Evolutionary conservation across 2,888 invertebrate genomes (phyloP).

Genomic region (Drosophila rubida): DNA sequence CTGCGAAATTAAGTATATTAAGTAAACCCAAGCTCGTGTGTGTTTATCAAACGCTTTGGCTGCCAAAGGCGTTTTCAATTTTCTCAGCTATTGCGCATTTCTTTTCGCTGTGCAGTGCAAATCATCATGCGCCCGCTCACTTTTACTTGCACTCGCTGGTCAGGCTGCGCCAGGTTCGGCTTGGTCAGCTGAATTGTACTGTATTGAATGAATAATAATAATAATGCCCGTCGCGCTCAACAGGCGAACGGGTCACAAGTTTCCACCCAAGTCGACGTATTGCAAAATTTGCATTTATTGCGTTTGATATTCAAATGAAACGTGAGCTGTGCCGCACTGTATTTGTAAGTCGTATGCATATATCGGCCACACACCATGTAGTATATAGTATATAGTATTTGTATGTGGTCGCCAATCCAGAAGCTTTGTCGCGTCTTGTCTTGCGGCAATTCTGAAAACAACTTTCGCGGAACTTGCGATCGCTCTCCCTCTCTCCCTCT

Average conservation of each 20-base stretch:
- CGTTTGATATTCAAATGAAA: slow-evolving; percentile 49
- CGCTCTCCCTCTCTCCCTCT: neutral
- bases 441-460: slow-evolving; percentile 58
- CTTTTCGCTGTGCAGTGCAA: neutral
- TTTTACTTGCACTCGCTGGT: neutral
- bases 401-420: slow-evolving; percentile 11
- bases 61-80: neutral
- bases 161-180: neutral
- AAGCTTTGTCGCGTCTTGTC: slow-evolving; percentile 12
- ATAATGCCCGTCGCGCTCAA: no score
- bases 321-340: slow-evolving; percentile 44
- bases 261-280: slow-evolving; percentile 10
- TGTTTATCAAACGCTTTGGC: neutral
- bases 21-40: neutral
- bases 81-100: neutral
- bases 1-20: neutral
- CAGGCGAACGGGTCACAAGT: slow-evolving; percentile 7
- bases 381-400: slow-evolving; percentile 6
- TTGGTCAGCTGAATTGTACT: slow-evolving; percentile 6
- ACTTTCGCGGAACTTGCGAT: slow-evolving; percentile 63
- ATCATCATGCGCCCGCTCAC: slow-evolving; percentile 1
- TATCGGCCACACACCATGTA: neutral
- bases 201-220: slow-evolving; percentile 9
- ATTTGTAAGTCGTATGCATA: slow-evolving; percentile 10
- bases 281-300: slow-evolving; percentile 45